Evolutionary conservation across 1,140 invertebrate genomes (phyloP), one percentile per base, ranked within the genome.

Genomic region (Camponotus vicinus): DNA sequence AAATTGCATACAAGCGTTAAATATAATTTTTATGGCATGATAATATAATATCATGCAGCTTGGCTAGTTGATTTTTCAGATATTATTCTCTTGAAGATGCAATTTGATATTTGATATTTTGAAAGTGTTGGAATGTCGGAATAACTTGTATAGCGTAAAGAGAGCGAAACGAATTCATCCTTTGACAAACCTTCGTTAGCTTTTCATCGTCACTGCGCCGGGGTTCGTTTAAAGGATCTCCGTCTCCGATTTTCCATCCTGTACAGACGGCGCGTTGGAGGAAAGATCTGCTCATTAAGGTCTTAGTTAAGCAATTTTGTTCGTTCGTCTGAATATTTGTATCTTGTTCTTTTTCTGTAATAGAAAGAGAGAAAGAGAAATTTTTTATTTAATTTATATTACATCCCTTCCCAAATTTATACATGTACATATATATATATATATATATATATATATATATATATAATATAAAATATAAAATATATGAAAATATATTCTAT

Each of bases 131-230:
- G 57, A 75, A 83, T 83, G 79, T 61, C 69, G 76, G 70, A 86
- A 61, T 85, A 79, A 88, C 57, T 88, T 82, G 71, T 66, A 49
- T 40, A 64, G 49, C 40, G 78, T 45, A 84, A 87, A 86, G 87
- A 89, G 87, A 73, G 52, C 59, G 82, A 11, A 32, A 78, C 37
- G 52, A 76, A 85, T 89, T 85, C 85, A 80, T 85, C 75, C 75
- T 89, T 89, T 87, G 88, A 73, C 88, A 85, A 80, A 76, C 88
- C 61, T 89, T 90, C 89, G 88, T 90, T 90, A 90, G 85, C 89
- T 89, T 90, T 90, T 89, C 88, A 90, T 89, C 89, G 88, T 45
- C 78, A 73, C 52, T 67, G 71, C 49, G 42, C 66, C 42, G 73
- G 40, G 73, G 75, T 57, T 66, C 69, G 21, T 70, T 89, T 82